phyloP scores from a whole-genome alignment of 1,140 invertebrate species.

The Bombus terrestris region DNA sequence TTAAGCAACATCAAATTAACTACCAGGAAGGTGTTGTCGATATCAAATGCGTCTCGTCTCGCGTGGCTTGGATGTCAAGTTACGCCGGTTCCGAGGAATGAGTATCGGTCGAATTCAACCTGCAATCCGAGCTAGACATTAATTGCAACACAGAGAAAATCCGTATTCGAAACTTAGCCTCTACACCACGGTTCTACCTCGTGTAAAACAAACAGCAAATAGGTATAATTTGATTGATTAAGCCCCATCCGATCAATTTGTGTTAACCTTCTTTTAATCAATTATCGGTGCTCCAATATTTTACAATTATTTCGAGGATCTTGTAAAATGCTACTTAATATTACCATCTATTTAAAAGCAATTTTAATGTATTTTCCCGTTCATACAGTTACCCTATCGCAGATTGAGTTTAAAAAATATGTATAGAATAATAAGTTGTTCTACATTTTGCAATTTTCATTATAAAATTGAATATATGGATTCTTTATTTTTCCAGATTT shows the following conservation, averaged over 20 bases:
- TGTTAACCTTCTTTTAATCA: not conserved
- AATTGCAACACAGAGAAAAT: conserved; percentile 45
- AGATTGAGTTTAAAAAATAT: no score
- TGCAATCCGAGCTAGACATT: conserved; percentile 38
- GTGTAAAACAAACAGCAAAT: not conserved
- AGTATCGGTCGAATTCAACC: conserved; percentile 46
- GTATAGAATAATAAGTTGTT: no score
- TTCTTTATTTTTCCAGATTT: no score
- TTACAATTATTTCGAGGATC: not conserved
- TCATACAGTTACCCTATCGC: no score
- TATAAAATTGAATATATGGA: no score
- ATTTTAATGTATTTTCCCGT: no score
- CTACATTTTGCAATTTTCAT: no score
- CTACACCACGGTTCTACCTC: no score
- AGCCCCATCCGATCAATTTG: not conserved
- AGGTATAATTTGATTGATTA: not conserved
- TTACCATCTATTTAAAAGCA: no score
- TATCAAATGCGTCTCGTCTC: conserved; percentile 38
- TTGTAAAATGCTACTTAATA: not conserved
- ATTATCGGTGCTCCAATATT: no score
- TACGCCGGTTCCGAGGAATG: conserved; percentile 23
- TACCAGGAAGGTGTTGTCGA: conserved; percentile 43
- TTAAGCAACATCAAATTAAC: conserved; percentile 35
- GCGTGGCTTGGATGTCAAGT: conserved; percentile 20
- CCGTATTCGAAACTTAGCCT: conserved; percentile 36